Conservation (phyloP, 2,797 vertebrate species). For the Pantherophis alleghaniensis region DNA sequence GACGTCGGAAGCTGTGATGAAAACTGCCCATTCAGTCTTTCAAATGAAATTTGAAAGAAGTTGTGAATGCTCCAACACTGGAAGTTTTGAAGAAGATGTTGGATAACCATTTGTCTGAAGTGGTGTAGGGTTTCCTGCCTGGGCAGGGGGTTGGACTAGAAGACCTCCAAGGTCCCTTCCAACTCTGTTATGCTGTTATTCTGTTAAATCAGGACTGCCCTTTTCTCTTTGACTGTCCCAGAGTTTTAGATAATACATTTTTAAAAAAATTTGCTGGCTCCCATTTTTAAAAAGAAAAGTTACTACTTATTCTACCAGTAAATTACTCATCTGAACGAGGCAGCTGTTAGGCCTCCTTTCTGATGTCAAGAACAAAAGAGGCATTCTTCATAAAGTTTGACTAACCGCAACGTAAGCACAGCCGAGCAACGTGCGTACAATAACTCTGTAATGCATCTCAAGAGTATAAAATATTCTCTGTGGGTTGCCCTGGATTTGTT, state of each 20-base stretch:
- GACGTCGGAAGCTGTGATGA: not conserved
- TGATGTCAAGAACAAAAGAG: slow-evolving; percentile 34
- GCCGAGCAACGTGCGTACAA: not conserved
- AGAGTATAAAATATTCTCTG: not conserved
- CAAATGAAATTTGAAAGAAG: not conserved
- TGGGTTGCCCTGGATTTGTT: not conserved
- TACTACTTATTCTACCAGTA: fast-evolving
- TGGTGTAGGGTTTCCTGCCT: no score
- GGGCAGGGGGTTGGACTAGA: no score
- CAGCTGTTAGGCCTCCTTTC: not conserved
- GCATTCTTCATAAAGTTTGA: slow-evolving; percentile 20
- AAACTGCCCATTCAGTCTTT: not conserved
- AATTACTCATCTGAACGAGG: slow-evolving; percentile 10
- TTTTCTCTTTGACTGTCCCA: not conserved
- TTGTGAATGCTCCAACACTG: no score
- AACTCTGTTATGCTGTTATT: no score
- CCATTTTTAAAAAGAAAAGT: not conserved
- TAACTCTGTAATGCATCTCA: not conserved
- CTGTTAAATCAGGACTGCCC: not conserved
- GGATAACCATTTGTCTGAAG: no score
- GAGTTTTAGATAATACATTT: not conserved
- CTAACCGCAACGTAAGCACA: slow-evolving; percentile 36
- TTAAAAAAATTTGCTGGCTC: slow-evolving; percentile 23
- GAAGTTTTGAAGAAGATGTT: no score
- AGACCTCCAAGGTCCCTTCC: no score